Evolutionary conservation across 2,888 invertebrate species (phyloP).

Genomic region (Acheta domesticus): DNA sequence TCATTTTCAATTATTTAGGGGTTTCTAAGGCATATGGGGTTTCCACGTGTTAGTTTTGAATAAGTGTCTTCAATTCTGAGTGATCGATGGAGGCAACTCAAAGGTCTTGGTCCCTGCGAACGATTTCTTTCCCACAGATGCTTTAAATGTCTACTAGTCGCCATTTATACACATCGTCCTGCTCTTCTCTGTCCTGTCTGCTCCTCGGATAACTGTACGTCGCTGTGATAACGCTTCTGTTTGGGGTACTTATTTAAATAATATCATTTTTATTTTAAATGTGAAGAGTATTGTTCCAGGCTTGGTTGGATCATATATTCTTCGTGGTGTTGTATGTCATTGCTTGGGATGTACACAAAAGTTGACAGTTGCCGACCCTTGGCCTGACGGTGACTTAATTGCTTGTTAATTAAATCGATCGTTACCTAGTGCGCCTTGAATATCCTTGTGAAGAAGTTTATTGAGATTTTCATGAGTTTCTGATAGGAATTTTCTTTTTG

Average conservation of each 20-base stretch:
- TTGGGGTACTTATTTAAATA: too few relatives aligned
- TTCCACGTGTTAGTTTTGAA: neutral
- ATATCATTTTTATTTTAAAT: too few relatives aligned
- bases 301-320: too few relatives aligned
- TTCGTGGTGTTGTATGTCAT: neutral
- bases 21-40: neutral
- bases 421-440: neutral
- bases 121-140: neutral
- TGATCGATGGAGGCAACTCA: neutral
- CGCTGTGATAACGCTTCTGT: too few relatives aligned
- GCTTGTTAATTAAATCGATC: neutral
- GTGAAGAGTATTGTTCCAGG: too few relatives aligned
- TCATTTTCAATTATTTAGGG: neutral
- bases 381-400: conserved; percentile 7
- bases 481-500: too few relatives aligned
- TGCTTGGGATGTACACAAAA: neutral
- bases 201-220: too few relatives aligned
- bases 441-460: too few relatives aligned
- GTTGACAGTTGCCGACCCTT: conserved; percentile 18
- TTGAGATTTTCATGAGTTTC: too few relatives aligned
- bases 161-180: conserved; percentile 12
- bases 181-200: neutral
- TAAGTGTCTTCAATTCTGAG: neutral
- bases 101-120: neutral
- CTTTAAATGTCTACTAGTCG: conserved; percentile 18